phyloP scores from a whole-genome alignment of 2,797 vertebrate species.

The Protonibea diacanthus region DNA sequence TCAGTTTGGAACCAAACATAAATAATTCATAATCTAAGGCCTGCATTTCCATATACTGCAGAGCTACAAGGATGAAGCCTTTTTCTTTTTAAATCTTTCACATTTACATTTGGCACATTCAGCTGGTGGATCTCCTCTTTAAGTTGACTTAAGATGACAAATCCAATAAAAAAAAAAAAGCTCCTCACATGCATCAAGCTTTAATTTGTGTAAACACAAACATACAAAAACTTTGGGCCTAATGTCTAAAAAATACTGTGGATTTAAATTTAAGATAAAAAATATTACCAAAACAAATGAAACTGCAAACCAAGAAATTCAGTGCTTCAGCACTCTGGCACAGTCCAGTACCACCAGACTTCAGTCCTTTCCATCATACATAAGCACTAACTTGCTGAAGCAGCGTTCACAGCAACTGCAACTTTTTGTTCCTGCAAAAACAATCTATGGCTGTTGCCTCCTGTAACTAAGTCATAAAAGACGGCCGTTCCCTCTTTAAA shows the following conservation, averaged over 20 bases:
- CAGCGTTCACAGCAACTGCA: not conserved
- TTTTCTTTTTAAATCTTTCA: slow-evolving; percentile 32
- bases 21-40: slow-evolving; percentile 58
- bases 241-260: not conserved
- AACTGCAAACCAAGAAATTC: not conserved
- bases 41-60: slow-evolving; percentile 42
- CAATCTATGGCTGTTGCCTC: not conserved
- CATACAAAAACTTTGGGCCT: not conserved
- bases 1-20: slow-evolving; percentile 48
- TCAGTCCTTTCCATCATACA: not conserved
- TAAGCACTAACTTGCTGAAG: not conserved
- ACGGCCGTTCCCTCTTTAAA: not conserved
- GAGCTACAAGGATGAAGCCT: slow-evolving; percentile 35
- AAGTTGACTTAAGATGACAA: not conserved
- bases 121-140: slow-evolving; percentile 4
- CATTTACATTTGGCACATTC: slow-evolving; percentile 41
- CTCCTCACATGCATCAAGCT: not conserved
- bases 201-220: not conserved
- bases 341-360: not conserved
- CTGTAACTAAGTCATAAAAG: slow-evolving; percentile 25
- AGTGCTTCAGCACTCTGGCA: not conserved
- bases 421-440: slow-evolving; percentile 11
- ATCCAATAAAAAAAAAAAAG: not conserved
- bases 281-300: not conserved
- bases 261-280: not conserved